Conservation (phyloP, 2,888 invertebrate genomes). For the Chymomyza amoena region DNA sequence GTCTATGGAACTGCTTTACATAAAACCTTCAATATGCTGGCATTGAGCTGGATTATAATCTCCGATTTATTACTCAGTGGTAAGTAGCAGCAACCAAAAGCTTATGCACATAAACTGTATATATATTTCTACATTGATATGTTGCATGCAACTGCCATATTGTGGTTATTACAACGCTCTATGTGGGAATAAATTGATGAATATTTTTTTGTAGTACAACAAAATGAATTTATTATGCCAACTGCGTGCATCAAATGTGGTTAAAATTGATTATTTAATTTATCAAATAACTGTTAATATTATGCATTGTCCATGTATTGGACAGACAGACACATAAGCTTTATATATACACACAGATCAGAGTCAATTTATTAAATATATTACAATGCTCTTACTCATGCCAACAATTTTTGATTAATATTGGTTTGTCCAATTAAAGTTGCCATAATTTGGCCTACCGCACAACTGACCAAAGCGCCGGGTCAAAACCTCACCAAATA, state of each 20-base stretch:
- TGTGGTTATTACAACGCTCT: background rate
- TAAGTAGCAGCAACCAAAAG: conserved; percentile 54
- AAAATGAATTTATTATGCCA: conserved; percentile 57
- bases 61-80: conserved; percentile 77
- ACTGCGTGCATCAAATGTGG: conserved; percentile 50
- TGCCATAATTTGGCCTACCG: conserved; percentile 50
- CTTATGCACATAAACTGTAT: background rate
- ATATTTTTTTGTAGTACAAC: conserved; percentile 31
- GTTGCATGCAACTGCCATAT: conserved; percentile 5
- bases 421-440: conserved; percentile 61
- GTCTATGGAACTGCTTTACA: conserved; percentile 55
- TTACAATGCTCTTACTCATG: background rate
- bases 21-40: conserved; percentile 76
- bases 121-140: conserved; percentile 10
- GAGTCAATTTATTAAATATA: conserved; percentile 52
- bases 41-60: conserved; percentile 76
- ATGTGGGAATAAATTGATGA: background rate
- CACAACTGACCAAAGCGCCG: conserved; percentile 19
- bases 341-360: conserved; percentile 18
- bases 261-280: conserved; percentile 64
- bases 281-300: conserved; percentile 54
- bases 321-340: conserved; percentile 6
- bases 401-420: conserved; percentile 55
- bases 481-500: background rate
- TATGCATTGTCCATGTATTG: conserved; percentile 22